Base-by-base conservation (phyloP, 2,113 vertebrate species). In the Stomatorhinus ivindoensis region DNA sequence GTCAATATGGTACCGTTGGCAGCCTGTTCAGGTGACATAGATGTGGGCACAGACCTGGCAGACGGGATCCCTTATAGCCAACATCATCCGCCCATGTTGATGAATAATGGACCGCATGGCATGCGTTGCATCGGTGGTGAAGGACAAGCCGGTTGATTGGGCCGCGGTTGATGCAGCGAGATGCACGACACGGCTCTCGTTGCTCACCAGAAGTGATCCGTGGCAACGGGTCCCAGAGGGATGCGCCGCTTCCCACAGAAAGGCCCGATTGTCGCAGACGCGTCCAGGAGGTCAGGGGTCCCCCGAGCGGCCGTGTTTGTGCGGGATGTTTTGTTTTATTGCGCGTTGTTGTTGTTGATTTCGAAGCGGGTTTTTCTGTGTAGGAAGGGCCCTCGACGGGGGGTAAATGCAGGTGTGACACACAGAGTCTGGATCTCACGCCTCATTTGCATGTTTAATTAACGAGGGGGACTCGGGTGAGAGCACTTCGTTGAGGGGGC, bases 381-480 rank as follows among this genome's bases (percentile, higher is more conserved):
- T 11, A 92, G 95, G 94, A 94, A 95, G 97, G 97, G 96, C 96
- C 95, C 95, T 96, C 94, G 92, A 95, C 96, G 95, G 95, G 95
- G 95, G 95, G 97, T 96, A 96, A 92, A 97, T 97, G 96, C 97
- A 98, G 97, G 97, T 98, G 96, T 97, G 96, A 97, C 97, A 97
- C 96, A 95, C 95, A 95, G 97, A 96, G 97, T 96, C 95, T 96
- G 96, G 95, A 95, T 96, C 94, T 94, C 96, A 97, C 97, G 96
- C 96, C 97, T 97, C 96, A 97, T 96, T 97, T 98, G 96, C 97
- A 98, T 98, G 97, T 98, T 97, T 97, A 98, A 98, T 97, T 97
- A 97, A 97, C 95, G 95, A 96, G 95, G 97, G 96, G 96, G 96
- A 94, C 95, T 69, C 95, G 95, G 95, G 93, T 96, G 96, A 91